These are phyloP conservation scores for Macroramphosus scolopax DNA, from an alignment of 2,797 vertebrate species.

Conservation along the genomic window DNA sequence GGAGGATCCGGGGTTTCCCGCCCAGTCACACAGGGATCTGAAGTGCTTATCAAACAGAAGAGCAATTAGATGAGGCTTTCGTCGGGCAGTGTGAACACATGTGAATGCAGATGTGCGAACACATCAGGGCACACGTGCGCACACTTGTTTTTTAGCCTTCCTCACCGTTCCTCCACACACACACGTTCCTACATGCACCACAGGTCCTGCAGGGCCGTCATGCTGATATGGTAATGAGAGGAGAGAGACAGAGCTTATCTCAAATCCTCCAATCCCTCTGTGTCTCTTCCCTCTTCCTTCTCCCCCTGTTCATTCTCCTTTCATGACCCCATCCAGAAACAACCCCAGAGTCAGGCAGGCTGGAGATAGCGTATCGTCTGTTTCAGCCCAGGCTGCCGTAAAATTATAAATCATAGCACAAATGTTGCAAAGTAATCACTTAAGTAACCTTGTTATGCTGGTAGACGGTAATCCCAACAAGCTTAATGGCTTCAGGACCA, in stretches of 20 bases:
- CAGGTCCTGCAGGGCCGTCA: constrained; percentile 42
- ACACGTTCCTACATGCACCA: constrained; percentile 1
- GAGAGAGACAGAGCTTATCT: constrained; percentile 53
- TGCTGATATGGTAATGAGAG: constrained; percentile 64
- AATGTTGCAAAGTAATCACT: too few relatives aligned
- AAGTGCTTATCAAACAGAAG: constrained; percentile 57
- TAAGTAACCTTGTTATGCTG: too few relatives aligned
- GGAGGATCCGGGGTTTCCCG: constrained; percentile 47
- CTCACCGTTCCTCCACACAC: constrained; percentile 8
- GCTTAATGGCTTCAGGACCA: too few relatives aligned
- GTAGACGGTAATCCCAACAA: too few relatives aligned
- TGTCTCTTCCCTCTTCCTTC: constrained; percentile 3
- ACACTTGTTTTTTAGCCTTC: too few relatives aligned
- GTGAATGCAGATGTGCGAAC: constrained; percentile 4
- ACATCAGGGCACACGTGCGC: constrained; percentile 2
- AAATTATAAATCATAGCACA: constrained; percentile 26
- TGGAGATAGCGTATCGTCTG: constrained; percentile 25
- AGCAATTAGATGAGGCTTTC: constrained; percentile 61
- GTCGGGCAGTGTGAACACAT: constrained; percentile 27
- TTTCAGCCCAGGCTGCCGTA: constrained; percentile 9
- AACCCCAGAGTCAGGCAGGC: constrained; percentile 22
- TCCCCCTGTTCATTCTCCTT: constrained; percentile 26
- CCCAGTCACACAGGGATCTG: constrained; percentile 49
- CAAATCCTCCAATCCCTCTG: constrained; percentile 31
- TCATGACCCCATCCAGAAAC: constrained; percentile 28